Conservation (phyloP, 1,140 invertebrate genomes). For the Anastrepha obliqua region DNA sequence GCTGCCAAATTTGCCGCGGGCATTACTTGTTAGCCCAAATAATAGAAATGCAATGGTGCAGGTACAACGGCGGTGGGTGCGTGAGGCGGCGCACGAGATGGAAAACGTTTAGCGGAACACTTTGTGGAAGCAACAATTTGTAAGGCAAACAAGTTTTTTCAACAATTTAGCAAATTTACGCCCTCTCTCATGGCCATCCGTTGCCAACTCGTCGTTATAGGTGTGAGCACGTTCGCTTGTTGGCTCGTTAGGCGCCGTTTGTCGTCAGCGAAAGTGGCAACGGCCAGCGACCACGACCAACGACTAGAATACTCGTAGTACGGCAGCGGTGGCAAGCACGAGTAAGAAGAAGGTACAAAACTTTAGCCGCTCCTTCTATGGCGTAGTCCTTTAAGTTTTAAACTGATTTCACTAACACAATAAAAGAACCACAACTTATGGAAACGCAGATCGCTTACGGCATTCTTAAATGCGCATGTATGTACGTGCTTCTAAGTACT, state of each 20-base stretch:
- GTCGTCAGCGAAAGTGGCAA: neutral
- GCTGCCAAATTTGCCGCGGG: conserved; percentile 43
- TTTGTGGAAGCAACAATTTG: conserved; percentile 54
- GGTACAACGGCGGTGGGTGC: neutral
- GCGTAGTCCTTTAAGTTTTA: conserved; percentile 3
- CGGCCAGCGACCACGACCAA: neutral
- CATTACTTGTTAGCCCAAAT: conserved; percentile 39
- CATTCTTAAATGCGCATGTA: neutral
- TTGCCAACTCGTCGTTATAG: neutral
- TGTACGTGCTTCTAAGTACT: neutral
- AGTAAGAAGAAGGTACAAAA: neutral
- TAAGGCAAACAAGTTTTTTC: conserved; percentile 54
- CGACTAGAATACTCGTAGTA: neutral
- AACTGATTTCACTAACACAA: conserved; percentile 33
- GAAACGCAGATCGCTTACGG: neutral
- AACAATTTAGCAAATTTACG: conserved; percentile 27
- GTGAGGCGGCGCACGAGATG: neutral
- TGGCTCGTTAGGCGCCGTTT: conserved; percentile 17
- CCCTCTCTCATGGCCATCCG: neutral
- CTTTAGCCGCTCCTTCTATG: neutral
- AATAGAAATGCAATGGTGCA: conserved; percentile 31
- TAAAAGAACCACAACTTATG: neutral
- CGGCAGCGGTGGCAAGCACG: neutral
- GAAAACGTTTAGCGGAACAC: conserved; percentile 45
- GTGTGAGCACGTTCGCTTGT: conserved; percentile 11